These are phyloP conservation scores for Camponotus floridanus DNA, from an alignment of 1,140 invertebrate genomes.

Conservation along the genomic window DNA sequence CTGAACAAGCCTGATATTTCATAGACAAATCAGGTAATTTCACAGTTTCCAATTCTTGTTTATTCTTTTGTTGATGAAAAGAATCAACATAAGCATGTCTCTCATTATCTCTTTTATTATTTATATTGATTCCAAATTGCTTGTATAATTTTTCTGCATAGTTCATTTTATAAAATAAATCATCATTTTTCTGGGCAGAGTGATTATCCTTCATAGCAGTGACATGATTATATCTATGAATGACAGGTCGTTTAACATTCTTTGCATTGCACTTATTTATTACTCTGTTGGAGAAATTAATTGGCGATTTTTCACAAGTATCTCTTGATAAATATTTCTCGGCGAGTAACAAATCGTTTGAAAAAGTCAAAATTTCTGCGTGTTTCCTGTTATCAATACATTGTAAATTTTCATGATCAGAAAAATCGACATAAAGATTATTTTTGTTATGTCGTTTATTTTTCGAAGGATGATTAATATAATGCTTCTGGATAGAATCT, in stretches of 20 bases:
- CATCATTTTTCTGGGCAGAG: neutral
- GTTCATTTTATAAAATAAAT: neutral
- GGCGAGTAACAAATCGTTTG: neutral
- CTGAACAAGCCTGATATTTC: constrained; percentile 19
- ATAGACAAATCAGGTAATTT: neutral
- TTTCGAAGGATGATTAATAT: neutral
- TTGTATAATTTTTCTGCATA: neutral
- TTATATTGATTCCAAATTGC: neutral
- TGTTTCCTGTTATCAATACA: neutral
- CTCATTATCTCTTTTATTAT: neutral
- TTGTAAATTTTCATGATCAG: neutral
- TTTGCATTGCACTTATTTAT: neutral
- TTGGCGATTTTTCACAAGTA: neutral
- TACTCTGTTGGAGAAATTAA: neutral
- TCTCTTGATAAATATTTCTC: neutral
- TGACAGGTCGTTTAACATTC: constrained; percentile 28
- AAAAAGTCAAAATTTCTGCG: neutral
- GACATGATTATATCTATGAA: neutral
- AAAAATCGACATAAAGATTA: neutral
- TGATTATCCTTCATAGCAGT: neutral
- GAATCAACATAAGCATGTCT: neutral
- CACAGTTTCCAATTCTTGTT: neutral
- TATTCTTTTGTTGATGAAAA: constrained; percentile 18
- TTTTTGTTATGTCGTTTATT: neutral
- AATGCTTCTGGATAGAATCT: neutral